Conservation (phyloP, 35 echinoderm and acorn worm species). For the Hemicentrotus pulcherrimus region DNA sequence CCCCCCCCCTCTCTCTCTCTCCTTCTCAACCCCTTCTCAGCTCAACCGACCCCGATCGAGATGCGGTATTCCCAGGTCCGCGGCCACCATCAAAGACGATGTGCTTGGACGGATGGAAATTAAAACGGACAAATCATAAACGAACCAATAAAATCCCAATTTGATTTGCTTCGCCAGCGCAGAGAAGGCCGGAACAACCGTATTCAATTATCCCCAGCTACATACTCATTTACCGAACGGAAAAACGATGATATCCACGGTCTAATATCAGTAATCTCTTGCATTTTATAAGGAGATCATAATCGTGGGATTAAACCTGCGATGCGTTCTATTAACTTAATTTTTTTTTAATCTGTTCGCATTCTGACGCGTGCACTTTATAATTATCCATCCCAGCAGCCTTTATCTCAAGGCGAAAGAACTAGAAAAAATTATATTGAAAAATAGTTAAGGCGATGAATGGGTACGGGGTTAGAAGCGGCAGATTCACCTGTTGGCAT, state of each 20-base stretch:
- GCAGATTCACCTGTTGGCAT: background rate
- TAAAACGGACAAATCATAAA: slow-evolving; percentile 45
- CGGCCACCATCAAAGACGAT: slow-evolving; percentile 32
- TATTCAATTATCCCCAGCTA: slow-evolving; percentile 26
- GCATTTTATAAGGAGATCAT: background rate
- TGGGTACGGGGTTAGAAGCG: background rate
- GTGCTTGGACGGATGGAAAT: slow-evolving; percentile 16
- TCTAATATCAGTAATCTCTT: background rate
- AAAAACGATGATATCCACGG: background rate
- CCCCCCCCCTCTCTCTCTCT: background rate
- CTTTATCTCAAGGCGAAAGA: background rate
- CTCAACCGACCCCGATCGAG: background rate
- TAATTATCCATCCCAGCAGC: background rate
- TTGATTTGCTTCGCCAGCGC: slow-evolving; percentile 9
- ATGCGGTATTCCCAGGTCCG: background rate
- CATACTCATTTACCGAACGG: slow-evolving; percentile 7
- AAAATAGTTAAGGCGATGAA: background rate
- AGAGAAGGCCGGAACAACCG: background rate
- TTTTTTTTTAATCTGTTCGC: background rate
- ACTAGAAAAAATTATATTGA: background rate
- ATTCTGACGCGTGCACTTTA: background rate
- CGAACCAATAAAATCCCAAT: slow-evolving; percentile 36
- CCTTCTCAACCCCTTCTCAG: background rate
- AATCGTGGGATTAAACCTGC: background rate
- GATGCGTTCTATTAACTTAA: slow-evolving; percentile 19